Evolutionary conservation across 2,888 invertebrate species (phyloP), one percentile per base, ranked within the genome.

Genomic region (Leucoptera coffeella): DNA sequence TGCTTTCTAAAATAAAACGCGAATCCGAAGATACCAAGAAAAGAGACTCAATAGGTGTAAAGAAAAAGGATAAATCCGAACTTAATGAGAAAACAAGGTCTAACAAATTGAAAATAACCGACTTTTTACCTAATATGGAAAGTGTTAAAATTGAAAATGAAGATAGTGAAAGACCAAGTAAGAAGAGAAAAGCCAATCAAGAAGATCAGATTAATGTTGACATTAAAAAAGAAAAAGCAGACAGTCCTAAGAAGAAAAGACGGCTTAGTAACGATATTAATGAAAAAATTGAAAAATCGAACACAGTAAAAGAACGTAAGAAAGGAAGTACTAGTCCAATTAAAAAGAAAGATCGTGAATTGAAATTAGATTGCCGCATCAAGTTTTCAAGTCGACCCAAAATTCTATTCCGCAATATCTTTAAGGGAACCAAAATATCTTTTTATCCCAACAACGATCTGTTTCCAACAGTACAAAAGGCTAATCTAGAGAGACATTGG

Each of bases 401-500:
- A 17, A 7, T 17, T 6, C 17, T 9, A 7, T 7, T 17, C 6
- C 6, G 17, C 6, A 52, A 67, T 33, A 39, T 39, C 5, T 69
- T 67, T 29, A 38, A 41, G 37, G 39, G 9, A 7, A 50, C 31
- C 54, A 56, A 42, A 45, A 28, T 69, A 30, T 65, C 57, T 4
- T 67, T 69, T 30, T 67, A 64, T 38, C 69, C 69, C n/a, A 65
- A 67, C 31, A 64, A 61, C 25, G 50, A 65, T 31, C 58, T 57
- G 33, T 55, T 67, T 33, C 35, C 56, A 1, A 62, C 64, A 34
- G 41, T 50, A 0, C 61, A 64, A 35, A 45, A 58, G 26, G 37
- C 32, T 9, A 38, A 47, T 37, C 61, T 61, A 29, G 69, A 67
- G 39, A 64, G 82, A 36, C 78, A 80, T 50, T 80, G 84, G 62